A percentile compares a stretch with the other conserved stretches of the same genome.
phyloP scores from a whole-genome alignment of 2,797 vertebrate species.

The Petrocephalus schoutedeni region DNA sequence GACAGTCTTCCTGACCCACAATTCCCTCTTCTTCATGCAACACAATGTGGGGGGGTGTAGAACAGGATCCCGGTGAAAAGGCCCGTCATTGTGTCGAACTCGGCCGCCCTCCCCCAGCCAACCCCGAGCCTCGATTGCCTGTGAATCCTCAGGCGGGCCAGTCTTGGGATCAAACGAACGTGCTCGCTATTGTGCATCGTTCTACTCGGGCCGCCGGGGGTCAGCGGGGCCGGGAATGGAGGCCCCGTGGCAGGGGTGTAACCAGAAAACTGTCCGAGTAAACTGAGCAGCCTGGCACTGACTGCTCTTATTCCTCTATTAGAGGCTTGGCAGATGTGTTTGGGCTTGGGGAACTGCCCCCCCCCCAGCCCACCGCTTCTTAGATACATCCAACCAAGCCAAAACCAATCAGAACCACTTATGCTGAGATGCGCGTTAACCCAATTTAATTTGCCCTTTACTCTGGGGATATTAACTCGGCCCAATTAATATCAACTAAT shows the following conservation, averaged over 20 bases:
- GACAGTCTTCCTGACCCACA: neutral
- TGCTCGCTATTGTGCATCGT: slow-evolving; percentile 9
- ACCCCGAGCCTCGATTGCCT: neutral
- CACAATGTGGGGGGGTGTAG: neutral
- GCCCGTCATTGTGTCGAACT: neutral
- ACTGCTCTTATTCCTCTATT: neutral
- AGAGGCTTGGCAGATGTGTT: slow-evolving; percentile 1
- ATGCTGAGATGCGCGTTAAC: neutral
- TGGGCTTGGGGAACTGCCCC: neutral
- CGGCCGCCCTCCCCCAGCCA: neutral
- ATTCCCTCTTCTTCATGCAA: neutral
- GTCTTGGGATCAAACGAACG: neutral
- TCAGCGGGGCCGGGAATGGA: slow-evolving; percentile 15
- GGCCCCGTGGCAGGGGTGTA: too few species aligned
- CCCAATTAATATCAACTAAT: neutral
- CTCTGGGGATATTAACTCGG: slow-evolving; percentile 8
- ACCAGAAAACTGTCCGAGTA: neutral
- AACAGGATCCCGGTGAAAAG: neutral
- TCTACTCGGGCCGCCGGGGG: slow-evolving; percentile 5
- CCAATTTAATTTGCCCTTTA: neutral
- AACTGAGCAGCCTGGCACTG: slow-evolving; percentile 20
- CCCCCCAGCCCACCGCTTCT: neutral
- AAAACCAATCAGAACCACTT: slow-evolving; percentile 1
- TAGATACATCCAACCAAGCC: neutral
- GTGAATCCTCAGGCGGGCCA: neutral